phyloP scores from a whole-genome alignment of 2,113 vertebrate species.

The Atlantisia rogersi region DNA sequence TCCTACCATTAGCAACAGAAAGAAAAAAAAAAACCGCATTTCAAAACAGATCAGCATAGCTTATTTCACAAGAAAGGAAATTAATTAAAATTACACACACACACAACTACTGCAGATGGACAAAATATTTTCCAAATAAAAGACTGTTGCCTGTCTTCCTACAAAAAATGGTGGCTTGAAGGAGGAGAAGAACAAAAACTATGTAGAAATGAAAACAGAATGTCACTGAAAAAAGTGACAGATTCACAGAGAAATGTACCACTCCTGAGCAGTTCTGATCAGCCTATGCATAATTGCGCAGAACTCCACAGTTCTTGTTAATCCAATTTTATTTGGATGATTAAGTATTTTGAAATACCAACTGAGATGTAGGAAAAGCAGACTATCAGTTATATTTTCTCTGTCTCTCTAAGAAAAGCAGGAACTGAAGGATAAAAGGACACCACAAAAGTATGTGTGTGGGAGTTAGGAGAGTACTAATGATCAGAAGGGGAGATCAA shows the following conservation, averaged over 20 bases:
- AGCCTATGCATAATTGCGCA: neutral
- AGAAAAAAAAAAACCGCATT: neutral
- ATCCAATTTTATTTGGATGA: neutral
- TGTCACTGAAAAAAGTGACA: neutral
- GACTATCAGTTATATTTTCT: neutral
- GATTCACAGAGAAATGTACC: neutral
- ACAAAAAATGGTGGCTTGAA: neutral
- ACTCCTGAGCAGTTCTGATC: neutral
- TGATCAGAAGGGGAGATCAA: neutral
- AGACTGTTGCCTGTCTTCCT: neutral
- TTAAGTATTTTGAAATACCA: conserved; percentile 25
- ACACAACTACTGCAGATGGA: neutral
- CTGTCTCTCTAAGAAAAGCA: neutral
- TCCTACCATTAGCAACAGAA: neutral
- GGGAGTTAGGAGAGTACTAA: neutral
- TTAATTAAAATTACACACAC: neutral
- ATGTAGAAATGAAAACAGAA: neutral
- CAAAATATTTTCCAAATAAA: neutral
- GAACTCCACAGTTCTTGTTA: neutral
- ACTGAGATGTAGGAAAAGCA: neutral
- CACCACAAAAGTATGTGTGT: neutral
- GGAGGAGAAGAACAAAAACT: neutral
- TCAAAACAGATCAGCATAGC: neutral
- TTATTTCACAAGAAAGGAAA: neutral
- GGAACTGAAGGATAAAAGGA: neutral